A percentile compares a stretch with the other conserved stretches of the same genome.
These are phyloP conservation scores for Polypterus bichir DNA, from an alignment of 2,113 vertebrate species.

Conservation along the genomic window DNA sequence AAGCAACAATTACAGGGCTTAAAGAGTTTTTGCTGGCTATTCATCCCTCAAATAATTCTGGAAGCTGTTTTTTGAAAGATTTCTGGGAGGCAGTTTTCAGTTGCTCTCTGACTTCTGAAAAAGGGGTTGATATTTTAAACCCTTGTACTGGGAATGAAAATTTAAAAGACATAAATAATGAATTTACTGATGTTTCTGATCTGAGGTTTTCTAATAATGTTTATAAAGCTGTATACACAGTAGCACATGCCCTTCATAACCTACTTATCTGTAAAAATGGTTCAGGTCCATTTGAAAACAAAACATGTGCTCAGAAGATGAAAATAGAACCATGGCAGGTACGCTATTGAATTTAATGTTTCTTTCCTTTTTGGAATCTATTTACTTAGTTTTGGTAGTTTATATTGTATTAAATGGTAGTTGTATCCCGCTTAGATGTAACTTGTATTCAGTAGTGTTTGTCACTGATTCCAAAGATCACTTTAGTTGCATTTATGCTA, in stretches of 20 bases:
- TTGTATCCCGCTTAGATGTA: not conserved
- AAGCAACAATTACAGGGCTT: conserved; percentile 45
- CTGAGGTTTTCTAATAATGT: conserved; percentile 51
- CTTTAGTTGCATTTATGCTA: not conserved
- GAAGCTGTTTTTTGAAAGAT: conserved; percentile 32
- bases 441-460: not conserved
- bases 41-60: conserved; percentile 28
- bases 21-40: conserved; percentile 34
- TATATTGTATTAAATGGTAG: not conserved
- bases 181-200: conserved; percentile 47
- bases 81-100: conserved; percentile 46
- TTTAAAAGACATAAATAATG: conserved; percentile 29
- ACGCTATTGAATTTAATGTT: conserved; percentile 1
- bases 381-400: not conserved
- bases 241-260: conserved; percentile 45
- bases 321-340: conserved; percentile 40
- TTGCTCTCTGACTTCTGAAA: conserved; percentile 24
- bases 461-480: not conserved
- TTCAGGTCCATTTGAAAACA: not conserved
- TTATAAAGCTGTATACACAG: conserved; percentile 51
- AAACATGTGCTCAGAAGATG: conserved; percentile 5
- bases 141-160: conserved; percentile 41
- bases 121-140: not conserved
- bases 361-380: not conserved
- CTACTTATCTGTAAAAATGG: conserved; percentile 38